These are phyloP conservation scores for Ictalurus furcatus DNA, from an alignment of 2,113 vertebrate genomes.

Conservation along the genomic window DNA sequence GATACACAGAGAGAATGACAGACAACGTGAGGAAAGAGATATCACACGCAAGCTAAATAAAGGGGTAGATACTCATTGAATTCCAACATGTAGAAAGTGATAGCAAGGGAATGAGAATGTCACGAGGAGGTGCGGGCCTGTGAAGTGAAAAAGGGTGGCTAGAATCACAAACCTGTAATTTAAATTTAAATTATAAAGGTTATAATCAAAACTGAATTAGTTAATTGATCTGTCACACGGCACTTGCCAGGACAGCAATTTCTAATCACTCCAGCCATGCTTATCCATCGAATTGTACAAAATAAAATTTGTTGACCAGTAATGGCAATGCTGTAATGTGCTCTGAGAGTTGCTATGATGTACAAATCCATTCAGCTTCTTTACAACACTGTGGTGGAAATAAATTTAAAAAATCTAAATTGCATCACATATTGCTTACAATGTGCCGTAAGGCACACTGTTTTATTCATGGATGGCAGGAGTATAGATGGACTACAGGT, in stretches of 20 bases:
- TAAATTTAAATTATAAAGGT: slow-evolving; percentile 55
- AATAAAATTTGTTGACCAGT: slow-evolving; percentile 57
- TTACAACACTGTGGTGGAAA: not conserved
- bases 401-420: slow-evolving; percentile 32
- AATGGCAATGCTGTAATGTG: slow-evolving; percentile 57
- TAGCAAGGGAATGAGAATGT: slow-evolving; percentile 36
- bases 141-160: slow-evolving; percentile 42
- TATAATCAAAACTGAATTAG: slow-evolving; percentile 73
- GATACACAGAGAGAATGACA: slow-evolving; percentile 32
- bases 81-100: slow-evolving; percentile 43
- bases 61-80: slow-evolving; percentile 37
- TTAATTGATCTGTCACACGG: slow-evolving; percentile 68
- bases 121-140: slow-evolving; percentile 31
- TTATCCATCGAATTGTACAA: slow-evolving; percentile 52
- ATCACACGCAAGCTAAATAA: slow-evolving; percentile 42
- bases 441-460: slow-evolving; percentile 15
- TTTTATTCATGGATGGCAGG: slow-evolving; percentile 39
- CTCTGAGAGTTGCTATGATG: slow-evolving; percentile 52
- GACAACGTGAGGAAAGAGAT: slow-evolving; percentile 27
- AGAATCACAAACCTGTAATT: slow-evolving; percentile 54
- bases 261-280: slow-evolving; percentile 34
- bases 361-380: slow-evolving; percentile 37
- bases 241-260: slow-evolving; percentile 58
- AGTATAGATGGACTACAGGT: slow-evolving; percentile 31
- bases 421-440: slow-evolving; percentile 26